phyloP scores from a whole-genome alignment of 2,888 invertebrate genomes.

The Drosophila mettleri region DNA sequence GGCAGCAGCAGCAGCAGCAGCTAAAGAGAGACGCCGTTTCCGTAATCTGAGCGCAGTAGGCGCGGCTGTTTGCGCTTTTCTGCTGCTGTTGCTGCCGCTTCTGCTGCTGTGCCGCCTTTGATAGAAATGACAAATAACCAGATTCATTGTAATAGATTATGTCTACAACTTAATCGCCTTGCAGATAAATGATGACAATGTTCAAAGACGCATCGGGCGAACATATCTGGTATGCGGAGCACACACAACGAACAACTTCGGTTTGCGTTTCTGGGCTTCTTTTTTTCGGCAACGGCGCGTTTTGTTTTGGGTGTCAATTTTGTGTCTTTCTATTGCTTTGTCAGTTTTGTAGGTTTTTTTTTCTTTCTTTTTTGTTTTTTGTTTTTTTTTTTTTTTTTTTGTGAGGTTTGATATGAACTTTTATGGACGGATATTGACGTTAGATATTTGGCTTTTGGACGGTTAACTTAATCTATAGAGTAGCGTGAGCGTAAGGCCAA shows the following conservation, averaged over 20 bases:
- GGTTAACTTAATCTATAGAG: conserved; percentile 82
- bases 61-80: conserved; percentile 83
- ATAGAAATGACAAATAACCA: conserved; percentile 84
- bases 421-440: conserved; percentile 65
- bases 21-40: conserved; percentile 69
- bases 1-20: conserved; percentile 55
- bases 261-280: conserved; percentile 24
- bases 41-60: conserved; percentile 84
- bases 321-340: conserved; percentile 69
- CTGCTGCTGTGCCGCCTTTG: conserved; percentile 47
- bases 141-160: conserved; percentile 85
- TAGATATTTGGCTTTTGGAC: conserved; percentile 64
- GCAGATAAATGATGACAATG: conserved; percentile 84
- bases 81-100: conserved; percentile 52
- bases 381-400: conserved; percentile 26
- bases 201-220: conserved; percentile 57
- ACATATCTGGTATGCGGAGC: conserved; percentile 28
- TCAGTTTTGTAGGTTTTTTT: conserved; percentile 34
- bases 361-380: conserved; percentile 20
- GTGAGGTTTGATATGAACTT: conserved; percentile 48
- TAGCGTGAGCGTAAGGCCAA: conserved; percentile 79
- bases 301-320: conserved; percentile 80
- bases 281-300: conserved; percentile 54
- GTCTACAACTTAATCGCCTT: conserved; percentile 85
- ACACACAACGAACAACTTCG: conserved; percentile 35